These are phyloP conservation scores for Columba livia DNA, from an alignment of 2,113 vertebrate genomes.

Conservation along the genomic window DNA sequence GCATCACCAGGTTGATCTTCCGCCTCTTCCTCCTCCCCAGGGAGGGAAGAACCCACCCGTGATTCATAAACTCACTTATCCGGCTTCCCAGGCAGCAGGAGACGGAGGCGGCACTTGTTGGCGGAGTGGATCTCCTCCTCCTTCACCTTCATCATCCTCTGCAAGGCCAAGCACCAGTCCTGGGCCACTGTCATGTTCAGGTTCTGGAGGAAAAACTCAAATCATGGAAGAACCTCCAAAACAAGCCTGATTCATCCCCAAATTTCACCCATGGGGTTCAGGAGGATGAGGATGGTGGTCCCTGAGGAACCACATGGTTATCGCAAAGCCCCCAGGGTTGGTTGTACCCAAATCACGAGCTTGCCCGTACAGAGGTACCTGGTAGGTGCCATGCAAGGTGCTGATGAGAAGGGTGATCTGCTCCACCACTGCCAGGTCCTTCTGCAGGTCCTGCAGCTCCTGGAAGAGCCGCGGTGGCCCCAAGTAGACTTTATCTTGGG, in stretches of 20 bases:
- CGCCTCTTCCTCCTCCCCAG: neutral
- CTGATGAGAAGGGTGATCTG: constrained; percentile 91
- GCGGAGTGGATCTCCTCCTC: constrained; percentile 95
- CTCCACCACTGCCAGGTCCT: constrained; percentile 91
- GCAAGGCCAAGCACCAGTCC: constrained; percentile 95
- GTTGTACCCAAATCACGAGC: neutral
- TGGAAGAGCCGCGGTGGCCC: constrained; percentile 93
- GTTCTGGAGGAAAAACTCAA: constrained; percentile 75
- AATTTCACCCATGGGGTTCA: neutral
- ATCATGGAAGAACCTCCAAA: neutral
- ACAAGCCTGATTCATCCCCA: neutral
- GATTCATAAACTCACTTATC: constrained; percentile 86
- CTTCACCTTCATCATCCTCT: constrained; percentile 93
- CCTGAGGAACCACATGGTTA: neutral
- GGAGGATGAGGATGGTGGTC: too few relatives aligned
- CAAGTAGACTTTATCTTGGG: constrained; percentile 85
- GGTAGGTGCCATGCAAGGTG: constrained; percentile 92
- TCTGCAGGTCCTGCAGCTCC: constrained; percentile 93
- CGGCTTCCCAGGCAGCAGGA: constrained; percentile 90
- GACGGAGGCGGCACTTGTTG: constrained; percentile 93
- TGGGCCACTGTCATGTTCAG: constrained; percentile 94
- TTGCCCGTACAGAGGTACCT: constrained; percentile 67
- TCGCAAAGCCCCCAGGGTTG: too few relatives aligned
- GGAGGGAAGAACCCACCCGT: neutral
- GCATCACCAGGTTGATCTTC: neutral